phyloP scores from a whole-genome alignment of 1,140 invertebrate genomes.

The Leptopilina clavipes region DNA sequence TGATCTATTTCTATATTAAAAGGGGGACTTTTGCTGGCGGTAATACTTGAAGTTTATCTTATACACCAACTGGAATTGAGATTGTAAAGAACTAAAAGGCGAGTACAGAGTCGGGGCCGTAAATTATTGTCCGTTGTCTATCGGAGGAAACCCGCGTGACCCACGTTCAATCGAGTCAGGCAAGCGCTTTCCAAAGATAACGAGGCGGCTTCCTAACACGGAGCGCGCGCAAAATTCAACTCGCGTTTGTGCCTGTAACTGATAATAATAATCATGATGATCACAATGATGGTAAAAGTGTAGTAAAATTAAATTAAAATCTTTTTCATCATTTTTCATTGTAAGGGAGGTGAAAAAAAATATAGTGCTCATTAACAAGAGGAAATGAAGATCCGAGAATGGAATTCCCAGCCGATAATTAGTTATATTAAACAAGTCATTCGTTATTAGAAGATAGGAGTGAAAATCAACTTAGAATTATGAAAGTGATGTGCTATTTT shows the following conservation, averaged over 20 bases:
- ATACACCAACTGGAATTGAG: background rate
- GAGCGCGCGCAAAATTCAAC: constrained; percentile 46
- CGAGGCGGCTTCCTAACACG: constrained; percentile 52
- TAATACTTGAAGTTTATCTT: background rate
- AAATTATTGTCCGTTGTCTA: constrained; percentile 39
- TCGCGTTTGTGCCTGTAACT: constrained; percentile 47
- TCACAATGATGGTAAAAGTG: no score
- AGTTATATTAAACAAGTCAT: no score
- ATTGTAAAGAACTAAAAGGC: constrained; percentile 29
- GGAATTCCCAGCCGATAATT: no score
- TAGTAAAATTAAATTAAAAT: no score
- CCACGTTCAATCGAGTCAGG: constrained; percentile 49
- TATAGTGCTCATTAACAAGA: background rate
- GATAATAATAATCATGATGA: no score
- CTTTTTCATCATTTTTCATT: no score
- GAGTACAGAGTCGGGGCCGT: constrained; percentile 40
- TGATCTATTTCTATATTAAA: background rate
- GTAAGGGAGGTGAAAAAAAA: background rate
- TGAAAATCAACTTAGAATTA: no score
- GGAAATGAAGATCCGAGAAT: no score
- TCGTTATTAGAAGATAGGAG: no score
- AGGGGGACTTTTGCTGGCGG: background rate
- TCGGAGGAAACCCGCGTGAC: constrained; percentile 46
- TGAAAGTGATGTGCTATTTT: no score
- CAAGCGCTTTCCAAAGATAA: constrained; percentile 55